Base-by-base conservation (phyloP, 2,113 vertebrate genomes). In the Crocuta crocuta region DNA sequence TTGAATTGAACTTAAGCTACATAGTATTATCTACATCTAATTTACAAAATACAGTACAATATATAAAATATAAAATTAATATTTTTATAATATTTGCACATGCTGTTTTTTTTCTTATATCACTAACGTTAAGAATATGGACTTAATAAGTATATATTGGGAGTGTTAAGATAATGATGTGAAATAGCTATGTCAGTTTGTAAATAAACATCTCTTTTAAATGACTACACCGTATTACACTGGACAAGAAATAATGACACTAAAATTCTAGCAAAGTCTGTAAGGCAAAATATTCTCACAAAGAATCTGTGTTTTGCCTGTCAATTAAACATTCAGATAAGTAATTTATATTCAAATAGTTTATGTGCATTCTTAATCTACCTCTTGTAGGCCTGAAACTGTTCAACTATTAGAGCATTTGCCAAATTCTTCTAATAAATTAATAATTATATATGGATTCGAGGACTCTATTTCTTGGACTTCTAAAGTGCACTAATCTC, bases 151-250 rank as follows among this genome's bases (percentile, higher is more conserved):
- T 28, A 74, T 43, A 90, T 28, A 79, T 80, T 28, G 26, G 50
- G 8, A 88, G 21, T 91, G 21, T 58, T 85, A 78, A 91, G 4
- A 78, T 85, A 94, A 92, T 78, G 9, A 26, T 74, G 31, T 79
- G 35, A 85, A 93, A 89, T 53, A 65, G 33, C n/a, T 88, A 8
- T 82, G 63, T 91, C 16, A 80, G 63, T 73, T 35, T 91, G 45
- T 31, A 73, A 90, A 91, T 79, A 87, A 92, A 39, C 5, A 84
- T 6, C 19, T 89, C n/a, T 83, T 85, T 91, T 91, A 97, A 98
- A 89, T 89, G n/a, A 55, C 35, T 74, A 26, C 17, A 89, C 94
- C 63, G 73, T 81, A 73, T 71, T 79, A 73, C 1, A 35, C 31
- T 28, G 24, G 48, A 33, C 94, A 95, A 61, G 71, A 50, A 93